Percentiles rank a stretch among this genome's conserved stretches.
phyloP scores from a whole-genome alignment of 2,113 vertebrate genomes.

The Atrichornis clamosus region DNA sequence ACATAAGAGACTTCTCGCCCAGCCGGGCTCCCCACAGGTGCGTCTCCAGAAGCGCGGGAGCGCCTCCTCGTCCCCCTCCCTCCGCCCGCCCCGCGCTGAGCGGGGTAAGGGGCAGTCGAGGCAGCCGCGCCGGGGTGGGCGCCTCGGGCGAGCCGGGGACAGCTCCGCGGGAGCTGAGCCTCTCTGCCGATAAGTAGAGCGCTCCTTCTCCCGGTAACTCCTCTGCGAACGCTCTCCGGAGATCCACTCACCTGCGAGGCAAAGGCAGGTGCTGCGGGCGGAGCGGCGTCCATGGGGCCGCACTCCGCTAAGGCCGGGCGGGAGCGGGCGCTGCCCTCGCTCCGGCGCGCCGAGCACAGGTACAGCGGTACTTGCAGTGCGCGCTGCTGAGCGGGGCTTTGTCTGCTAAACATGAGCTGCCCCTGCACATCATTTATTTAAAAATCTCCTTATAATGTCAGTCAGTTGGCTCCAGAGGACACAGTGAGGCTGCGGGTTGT shows the following conservation, averaged over 20 bases:
- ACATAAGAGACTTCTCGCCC: slow-evolving; percentile 10
- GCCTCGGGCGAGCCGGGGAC: neutral
- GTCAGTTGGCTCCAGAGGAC: neutral
- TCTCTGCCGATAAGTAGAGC: neutral
- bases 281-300: neutral
- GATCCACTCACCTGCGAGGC: neutral
- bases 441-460: neutral
- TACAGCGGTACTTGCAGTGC: neutral
- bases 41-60: neutral
- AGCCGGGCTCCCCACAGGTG: slow-evolving; percentile 16
- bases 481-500: neutral
- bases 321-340: neutral
- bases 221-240: neutral
- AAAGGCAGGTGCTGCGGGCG: neutral
- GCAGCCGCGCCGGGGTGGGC: neutral
- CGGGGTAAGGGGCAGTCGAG: neutral
- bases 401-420: neutral
- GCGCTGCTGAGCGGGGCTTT: neutral
- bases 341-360: neutral
- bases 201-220: neutral
- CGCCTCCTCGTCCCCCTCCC: neutral
- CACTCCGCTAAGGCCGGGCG: neutral
- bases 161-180: neutral
- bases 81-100: neutral
- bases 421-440: neutral